Base-by-base conservation (phyloP, 2,797 vertebrate species). In the Bovichtus diacanthus region DNA sequence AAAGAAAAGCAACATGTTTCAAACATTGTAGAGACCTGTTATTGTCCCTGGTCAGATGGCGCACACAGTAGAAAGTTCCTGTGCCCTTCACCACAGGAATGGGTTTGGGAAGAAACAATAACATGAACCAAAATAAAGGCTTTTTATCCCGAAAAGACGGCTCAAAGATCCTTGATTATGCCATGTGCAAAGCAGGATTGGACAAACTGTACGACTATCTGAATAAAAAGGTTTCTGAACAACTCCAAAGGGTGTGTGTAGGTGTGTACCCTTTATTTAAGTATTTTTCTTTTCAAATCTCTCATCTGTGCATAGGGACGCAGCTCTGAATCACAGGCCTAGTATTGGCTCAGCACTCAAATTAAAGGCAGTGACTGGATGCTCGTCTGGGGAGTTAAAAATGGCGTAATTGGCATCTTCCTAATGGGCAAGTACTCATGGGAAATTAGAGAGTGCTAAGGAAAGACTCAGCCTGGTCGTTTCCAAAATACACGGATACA, bases 381-480 rank as follows among this genome's bases (percentile, higher is more conserved):
- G 76, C 77, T 80, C 56, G 81, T 74, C 74, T 82, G 36, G 29
- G 55, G 74, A 89, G 92, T 90, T 93, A 93, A 93, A 94, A 92
- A 92, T 78, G 87, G 91, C 50, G 74, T 94, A 95, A 95, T 93
- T 95, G 91, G 89, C 90, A 93, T 90, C 91, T 87, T 87, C 70
- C 78, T 91, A 92, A 93, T 93, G 83, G 82, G 88, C 88, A 72
- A 93, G 92, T 88, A 61, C 89, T 86, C 78, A 66, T 70, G 76
- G 87, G 82, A 90, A 94, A 95, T 94, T 92, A 95, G 84, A 95
- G 92, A 88, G 88, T 80, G 76, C 81, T 60, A 4, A 41, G 72
- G 56, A 80, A 36, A 75, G 79, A 72, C 51, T 70, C 36, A 19
- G 82, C 38, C 43, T 39, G 61, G 56, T 19, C 61, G 13, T 6